Conservation (phyloP, 2,113 vertebrate species). For the Zapornia atra region DNA sequence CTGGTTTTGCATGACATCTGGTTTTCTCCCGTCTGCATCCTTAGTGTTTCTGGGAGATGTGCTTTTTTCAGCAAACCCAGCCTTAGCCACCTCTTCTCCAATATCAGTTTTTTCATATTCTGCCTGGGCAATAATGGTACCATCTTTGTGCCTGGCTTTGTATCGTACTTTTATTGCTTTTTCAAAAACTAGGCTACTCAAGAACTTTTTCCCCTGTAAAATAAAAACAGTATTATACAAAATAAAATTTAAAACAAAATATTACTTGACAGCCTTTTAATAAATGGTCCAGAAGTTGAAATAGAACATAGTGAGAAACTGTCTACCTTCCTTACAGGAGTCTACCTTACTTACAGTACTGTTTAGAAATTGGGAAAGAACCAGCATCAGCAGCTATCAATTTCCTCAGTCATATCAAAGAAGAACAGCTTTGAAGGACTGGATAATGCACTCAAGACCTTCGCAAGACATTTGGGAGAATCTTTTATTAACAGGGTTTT, state of each 20-base stretch:
- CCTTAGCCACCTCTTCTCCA: constrained; percentile 81
- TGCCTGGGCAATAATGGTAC: constrained; percentile 75
- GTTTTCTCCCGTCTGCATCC: background rate
- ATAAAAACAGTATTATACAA: background rate
- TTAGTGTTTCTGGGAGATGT: background rate
- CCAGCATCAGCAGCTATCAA: background rate
- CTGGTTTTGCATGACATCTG: background rate
- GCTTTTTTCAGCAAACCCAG: constrained; percentile 76
- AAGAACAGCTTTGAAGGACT: background rate
- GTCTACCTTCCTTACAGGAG: background rate
- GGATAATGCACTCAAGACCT: background rate
- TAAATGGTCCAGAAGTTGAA: background rate
- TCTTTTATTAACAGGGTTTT: background rate
- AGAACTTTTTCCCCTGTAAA: constrained; percentile 79
- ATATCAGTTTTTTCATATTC: constrained; percentile 75
- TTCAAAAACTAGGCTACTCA: constrained; percentile 78
- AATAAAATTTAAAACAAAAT: background rate
- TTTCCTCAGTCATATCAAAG: background rate
- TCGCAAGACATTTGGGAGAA: background rate
- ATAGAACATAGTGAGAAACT: background rate
- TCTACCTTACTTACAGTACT: background rate
- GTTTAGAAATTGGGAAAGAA: background rate
- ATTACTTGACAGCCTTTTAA: background rate
- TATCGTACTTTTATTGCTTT: constrained; percentile 77
- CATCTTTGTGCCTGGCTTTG: constrained; percentile 74